Evolutionary conservation across 35 echinoderm and acorn worm species (phyloP).

Genomic region (Chiridota heheva): DNA sequence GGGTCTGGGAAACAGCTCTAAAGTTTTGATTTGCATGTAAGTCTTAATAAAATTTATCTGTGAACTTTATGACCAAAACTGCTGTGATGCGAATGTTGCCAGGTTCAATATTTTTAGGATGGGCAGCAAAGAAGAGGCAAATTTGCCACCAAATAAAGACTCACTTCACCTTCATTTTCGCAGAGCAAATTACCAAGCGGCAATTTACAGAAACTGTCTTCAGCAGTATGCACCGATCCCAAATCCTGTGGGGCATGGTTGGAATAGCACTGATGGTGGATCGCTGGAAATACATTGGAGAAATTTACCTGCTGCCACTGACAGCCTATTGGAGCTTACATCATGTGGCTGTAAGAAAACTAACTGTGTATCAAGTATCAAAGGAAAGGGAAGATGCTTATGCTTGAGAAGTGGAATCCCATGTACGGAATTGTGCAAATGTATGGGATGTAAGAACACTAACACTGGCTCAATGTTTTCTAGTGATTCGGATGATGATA

Average conservation of each 20-base stretch:
- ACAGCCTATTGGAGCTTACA: neutral
- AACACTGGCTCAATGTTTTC: neutral
- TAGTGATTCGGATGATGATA: conserved; percentile 2
- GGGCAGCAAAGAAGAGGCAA: conserved; percentile 14
- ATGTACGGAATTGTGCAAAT: conserved; percentile 36
- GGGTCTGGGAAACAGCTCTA: neutral
- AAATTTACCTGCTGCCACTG: conserved; percentile 23
- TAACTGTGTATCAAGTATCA: neutral
- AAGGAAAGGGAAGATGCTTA: neutral
- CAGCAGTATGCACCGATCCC: conserved; percentile 4
- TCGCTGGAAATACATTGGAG: neutral
- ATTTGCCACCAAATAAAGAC: conserved; percentile 44
- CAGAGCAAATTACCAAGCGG: conserved; percentile 57
- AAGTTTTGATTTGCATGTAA: too few species aligned
- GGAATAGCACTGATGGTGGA: conserved; percentile 5
- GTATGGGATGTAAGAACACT: conserved; percentile 40
- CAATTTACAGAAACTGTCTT: too few species aligned
- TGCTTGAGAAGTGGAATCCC: neutral
- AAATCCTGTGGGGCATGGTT: conserved; percentile 9
- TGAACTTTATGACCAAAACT: conserved; percentile 35
- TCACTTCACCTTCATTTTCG: conserved; percentile 31
- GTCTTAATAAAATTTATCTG: conserved; percentile 13
- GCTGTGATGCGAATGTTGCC: conserved; percentile 15
- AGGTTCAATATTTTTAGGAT: conserved; percentile 28
- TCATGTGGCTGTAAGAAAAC: conserved; percentile 7